A percentile compares a stretch with the other conserved stretches of the same genome.
Conservation (phyloP, 2,113 vertebrate genomes). For the Machaerirhynchus nigripectus region DNA sequence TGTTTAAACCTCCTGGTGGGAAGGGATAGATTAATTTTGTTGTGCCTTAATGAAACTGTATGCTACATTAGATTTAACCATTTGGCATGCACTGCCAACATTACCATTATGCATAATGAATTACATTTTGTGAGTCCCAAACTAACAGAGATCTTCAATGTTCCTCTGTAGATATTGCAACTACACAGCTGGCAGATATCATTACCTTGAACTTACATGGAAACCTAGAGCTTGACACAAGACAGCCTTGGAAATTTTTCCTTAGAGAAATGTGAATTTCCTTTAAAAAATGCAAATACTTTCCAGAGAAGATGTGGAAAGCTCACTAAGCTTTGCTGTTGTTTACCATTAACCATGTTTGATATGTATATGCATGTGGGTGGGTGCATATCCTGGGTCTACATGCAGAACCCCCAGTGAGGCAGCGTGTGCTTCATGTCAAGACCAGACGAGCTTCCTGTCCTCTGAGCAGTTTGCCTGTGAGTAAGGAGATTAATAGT, state of each 20-base stretch:
- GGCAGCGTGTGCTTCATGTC: rapidly evolving
- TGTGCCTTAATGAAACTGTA: slow-evolving; percentile 84
- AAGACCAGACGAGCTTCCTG: neutral
- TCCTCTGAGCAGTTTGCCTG: neutral
- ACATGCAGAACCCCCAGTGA: rapidly evolving
- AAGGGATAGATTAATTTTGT: slow-evolving; percentile 80
- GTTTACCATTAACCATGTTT: neutral
- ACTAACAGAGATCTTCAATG: slow-evolving; percentile 62
- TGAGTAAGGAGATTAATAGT: neutral
- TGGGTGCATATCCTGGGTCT: neutral
- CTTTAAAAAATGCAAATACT: neutral
- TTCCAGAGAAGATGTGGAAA: neutral
- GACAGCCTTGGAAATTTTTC: neutral
- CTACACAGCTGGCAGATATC: neutral
- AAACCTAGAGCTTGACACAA: neutral
- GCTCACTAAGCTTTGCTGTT: neutral
- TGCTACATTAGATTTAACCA: slow-evolving; percentile 84
- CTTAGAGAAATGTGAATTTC: neutral
- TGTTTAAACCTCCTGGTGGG: slow-evolving; percentile 84
- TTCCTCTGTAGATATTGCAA: slow-evolving; percentile 48
- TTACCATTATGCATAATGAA: slow-evolving; percentile 79
- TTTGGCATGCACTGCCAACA: slow-evolving; percentile 80
- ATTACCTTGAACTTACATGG: neutral
- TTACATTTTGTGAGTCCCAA: slow-evolving; percentile 77
- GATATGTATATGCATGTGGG: neutral